Evolutionary conservation across 2,797 vertebrate genomes (phyloP).

Genomic region (Molossus alvarezi): DNA sequence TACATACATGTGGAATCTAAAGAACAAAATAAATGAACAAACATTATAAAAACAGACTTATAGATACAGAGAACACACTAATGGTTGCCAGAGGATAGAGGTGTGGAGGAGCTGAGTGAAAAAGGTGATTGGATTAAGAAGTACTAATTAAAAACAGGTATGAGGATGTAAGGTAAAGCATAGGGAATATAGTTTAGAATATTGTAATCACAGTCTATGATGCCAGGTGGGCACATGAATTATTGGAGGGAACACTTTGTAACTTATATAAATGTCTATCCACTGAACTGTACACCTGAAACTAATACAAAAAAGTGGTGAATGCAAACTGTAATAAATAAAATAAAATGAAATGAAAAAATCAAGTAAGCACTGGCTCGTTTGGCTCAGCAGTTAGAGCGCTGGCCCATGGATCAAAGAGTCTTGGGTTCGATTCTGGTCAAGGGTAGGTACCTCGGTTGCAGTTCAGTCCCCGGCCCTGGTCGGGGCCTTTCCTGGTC

Average conservation of each 20-base stretch:
- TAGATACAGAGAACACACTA: not conserved
- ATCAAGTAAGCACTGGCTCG: no score
- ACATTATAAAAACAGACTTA: not conserved
- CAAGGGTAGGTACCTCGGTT: no score
- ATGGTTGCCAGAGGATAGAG: not conserved
- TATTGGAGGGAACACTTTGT: not conserved
- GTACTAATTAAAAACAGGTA: not conserved
- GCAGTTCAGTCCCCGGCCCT: no score
- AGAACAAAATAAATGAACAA: not conserved
- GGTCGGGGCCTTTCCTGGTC: no score
- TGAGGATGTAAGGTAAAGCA: not conserved
- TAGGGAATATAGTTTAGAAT: not conserved
- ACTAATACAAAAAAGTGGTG: not conserved
- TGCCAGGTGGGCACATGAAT: not conserved
- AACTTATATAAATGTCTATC: not conserved
- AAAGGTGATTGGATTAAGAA: not conserved
- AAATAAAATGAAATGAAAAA: not conserved
- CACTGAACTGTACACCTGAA: not conserved
- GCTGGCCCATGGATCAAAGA: no score
- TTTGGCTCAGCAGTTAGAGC: no score
- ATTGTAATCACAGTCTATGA: not conserved
- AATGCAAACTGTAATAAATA: not conserved
- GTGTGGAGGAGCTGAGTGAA: not conserved
- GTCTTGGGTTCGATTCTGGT: no score
- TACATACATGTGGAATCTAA: not conserved